A percentile compares a stretch with the other conserved stretches of the same genome.
phyloP scores from a whole-genome alignment of 2,888 invertebrate genomes.

The Ctena decussata region DNA sequence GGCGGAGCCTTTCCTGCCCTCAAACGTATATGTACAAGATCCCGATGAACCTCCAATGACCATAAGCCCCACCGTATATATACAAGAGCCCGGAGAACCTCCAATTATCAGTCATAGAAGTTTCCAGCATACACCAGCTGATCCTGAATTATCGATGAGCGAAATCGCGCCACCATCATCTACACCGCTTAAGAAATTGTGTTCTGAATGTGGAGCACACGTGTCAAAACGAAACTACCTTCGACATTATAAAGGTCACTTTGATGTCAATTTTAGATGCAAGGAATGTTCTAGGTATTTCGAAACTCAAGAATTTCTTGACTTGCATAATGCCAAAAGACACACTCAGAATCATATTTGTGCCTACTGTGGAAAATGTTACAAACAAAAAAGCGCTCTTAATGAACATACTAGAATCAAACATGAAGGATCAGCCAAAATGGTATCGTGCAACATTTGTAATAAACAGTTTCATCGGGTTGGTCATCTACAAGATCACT shows the following conservation, averaged over 20 bases:
- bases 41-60: background rate
- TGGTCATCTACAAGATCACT: background rate
- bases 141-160: background rate
- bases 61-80: background rate
- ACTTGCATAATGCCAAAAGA: background rate
- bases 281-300: background rate
- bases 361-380: background rate
- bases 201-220: background rate
- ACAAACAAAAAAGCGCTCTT: slow-evolving; percentile 3
- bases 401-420: background rate
- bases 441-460: background rate
- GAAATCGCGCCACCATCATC: background rate
- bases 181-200: background rate
- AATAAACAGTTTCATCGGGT: background rate
- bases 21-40: background rate
- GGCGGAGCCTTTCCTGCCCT: background rate
- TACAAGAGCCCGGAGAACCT: too few species aligned
- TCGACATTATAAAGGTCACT: background rate
- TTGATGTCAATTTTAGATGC: background rate
- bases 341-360: background rate
- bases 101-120: background rate
- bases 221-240: background rate
- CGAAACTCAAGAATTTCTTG: background rate
- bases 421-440: background rate
- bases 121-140: background rate